These are phyloP conservation scores for Zaprionus lineosus DNA, from an alignment of 2,888 invertebrate species.

Conservation along the genomic window DNA sequence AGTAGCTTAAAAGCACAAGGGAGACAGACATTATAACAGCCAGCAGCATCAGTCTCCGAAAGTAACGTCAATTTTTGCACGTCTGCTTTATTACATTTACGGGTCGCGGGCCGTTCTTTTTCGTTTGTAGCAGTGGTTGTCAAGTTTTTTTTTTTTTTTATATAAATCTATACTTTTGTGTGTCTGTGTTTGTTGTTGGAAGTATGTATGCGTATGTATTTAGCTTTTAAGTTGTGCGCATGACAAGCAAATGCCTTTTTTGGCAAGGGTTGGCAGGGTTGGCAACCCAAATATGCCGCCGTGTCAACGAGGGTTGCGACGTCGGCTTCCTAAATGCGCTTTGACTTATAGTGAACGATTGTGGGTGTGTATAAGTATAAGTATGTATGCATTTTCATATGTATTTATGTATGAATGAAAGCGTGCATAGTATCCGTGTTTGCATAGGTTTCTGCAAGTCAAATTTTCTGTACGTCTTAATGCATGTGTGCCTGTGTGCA, in stretches of 20 bases:
- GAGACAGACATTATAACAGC: slow-evolving; percentile 41
- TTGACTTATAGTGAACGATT: slow-evolving; percentile 17
- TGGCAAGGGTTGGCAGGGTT: slow-evolving; percentile 76
- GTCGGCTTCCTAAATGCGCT: slow-evolving; percentile 25
- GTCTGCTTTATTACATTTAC: slow-evolving; percentile 72
- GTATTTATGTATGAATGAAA: slow-evolving; percentile 4
- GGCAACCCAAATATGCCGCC: slow-evolving; percentile 47
- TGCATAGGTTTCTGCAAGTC: neutral
- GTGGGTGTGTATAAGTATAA: neutral
- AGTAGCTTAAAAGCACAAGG: slow-evolving; percentile 14
- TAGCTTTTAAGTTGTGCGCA: slow-evolving; percentile 53
- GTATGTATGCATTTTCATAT: neutral
- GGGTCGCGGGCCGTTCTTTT: slow-evolving; percentile 45
- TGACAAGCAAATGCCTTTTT: slow-evolving; percentile 54
- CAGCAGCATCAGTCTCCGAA: slow-evolving; percentile 4
- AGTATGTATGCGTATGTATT: slow-evolving; percentile 43
- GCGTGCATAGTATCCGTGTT: neutral
- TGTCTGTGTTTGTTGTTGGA: neutral
- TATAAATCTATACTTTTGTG: slow-evolving; percentile 1
- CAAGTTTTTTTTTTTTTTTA: neutral
- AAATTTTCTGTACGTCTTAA: neutral
- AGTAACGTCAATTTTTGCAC: slow-evolving; percentile 57
- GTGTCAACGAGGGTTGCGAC: slow-evolving; percentile 49
- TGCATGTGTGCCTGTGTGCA: neutral
- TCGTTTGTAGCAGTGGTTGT: slow-evolving; percentile 42